Evolutionary conservation across 2,888 invertebrate genomes (phyloP).

Genomic region (Dione juno): DNA sequence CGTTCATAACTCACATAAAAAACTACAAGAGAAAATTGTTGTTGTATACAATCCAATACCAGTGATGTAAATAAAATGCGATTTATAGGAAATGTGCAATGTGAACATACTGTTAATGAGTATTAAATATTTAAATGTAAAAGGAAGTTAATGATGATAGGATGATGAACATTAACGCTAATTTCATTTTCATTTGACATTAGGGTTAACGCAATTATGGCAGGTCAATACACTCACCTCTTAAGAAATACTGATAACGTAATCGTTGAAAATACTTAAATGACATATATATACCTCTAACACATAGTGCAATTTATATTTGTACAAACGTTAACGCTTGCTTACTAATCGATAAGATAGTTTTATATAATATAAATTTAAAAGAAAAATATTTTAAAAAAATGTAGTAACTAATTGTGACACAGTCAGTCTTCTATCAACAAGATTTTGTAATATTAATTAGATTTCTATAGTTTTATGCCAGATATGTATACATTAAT

Average conservation of each 20-base stretch:
- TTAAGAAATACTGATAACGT: slow-evolving; percentile 55
- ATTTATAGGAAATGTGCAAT: slow-evolving; percentile 10
- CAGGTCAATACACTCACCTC: slow-evolving; percentile 54
- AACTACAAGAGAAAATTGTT: slow-evolving; percentile 3
- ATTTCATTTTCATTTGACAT: not conserved
- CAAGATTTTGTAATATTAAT: too few relatives aligned
- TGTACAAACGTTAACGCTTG: slow-evolving; percentile 1
- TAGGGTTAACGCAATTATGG: not conserved
- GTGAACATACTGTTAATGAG: slow-evolving; percentile 1
- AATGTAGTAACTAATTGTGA: too few relatives aligned
- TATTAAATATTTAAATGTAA: not conserved
- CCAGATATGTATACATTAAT: not conserved
- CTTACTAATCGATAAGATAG: slow-evolving; percentile 1
- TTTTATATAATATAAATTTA: not conserved
- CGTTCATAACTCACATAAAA: slow-evolving; percentile 33
- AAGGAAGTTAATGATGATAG: not conserved
- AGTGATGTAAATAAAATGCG: slow-evolving; percentile 19
- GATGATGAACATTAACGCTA: not conserved
- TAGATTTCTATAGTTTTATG: too few relatives aligned
- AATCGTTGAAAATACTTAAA: slow-evolving; percentile 45
- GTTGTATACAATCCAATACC: not conserved
- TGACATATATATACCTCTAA: slow-evolving; percentile 6
- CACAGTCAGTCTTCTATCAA: too few relatives aligned
- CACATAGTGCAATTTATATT: not conserved
- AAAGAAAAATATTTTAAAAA: not conserved